Base-by-base conservation (phyloP, 1,140 invertebrate genomes). In the Dryas iulia region DNA sequence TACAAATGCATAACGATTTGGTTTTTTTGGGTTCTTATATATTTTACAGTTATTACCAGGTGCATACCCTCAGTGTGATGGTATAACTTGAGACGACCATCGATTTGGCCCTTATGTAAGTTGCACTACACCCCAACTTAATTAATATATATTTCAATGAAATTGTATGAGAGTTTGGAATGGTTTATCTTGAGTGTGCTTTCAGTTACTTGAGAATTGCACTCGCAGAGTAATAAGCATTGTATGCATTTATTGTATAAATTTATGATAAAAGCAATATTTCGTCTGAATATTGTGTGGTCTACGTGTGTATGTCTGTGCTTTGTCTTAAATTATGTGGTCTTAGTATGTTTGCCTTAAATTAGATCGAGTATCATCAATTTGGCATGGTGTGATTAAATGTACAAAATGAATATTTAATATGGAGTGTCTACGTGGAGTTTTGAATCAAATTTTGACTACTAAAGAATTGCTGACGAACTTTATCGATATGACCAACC, bases 71-170 rank as follows among this genome's bases (percentile, higher is more conserved):
- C 18, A 8, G 18, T 47, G 39, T 18, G 8, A 21, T 47, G 39
- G 39, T 47, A 47, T 10, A 47, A 47, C 14, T 21, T 21, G 39
- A 47, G 39, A 47, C 8, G 39, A 21, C 21, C 18, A 47, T 7
- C 18, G 3, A 21, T 47, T 47, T 18, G 2, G 6, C 6, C 39
- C n/a, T 47, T 47, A 14, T 47, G 39, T 47, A 47, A 47, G 39
- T 47, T 47, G 18, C 39, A 47, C 39, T 62, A 62, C 33, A 61
- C 59, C 14, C 28, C 31, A 33, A 33, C 18, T 21, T 59, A 59
- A 31, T 23, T 11, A 33, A 59, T 18, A 23, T 3, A 12, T 58
- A 28, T 28, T 28, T n/a, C n/a, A n/a, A n/a, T n/a, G n/a, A 28
- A 28, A 28, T 28, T 28, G 6, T 28, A 28, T n/a, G n/a, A n/a